phyloP scores from a whole-genome alignment of 2,113 vertebrate genomes.

The Ascaphus truei region DNA sequence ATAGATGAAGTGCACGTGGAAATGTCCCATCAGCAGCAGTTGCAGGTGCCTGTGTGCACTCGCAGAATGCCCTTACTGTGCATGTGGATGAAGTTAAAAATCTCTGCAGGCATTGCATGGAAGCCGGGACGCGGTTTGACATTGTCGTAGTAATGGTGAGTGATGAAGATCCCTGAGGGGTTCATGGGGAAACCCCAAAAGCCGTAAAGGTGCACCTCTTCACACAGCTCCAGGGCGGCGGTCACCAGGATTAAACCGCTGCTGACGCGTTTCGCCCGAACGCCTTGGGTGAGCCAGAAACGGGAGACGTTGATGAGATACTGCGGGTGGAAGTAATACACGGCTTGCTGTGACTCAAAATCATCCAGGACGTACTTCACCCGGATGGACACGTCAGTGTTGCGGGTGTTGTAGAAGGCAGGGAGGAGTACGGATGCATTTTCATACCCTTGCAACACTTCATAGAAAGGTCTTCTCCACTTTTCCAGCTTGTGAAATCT shows the following conservation, averaged over 20 bases:
- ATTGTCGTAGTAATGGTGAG: constrained; percentile 97
- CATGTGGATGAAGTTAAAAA: constrained; percentile 95
- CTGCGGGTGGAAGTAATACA: constrained; percentile 94
- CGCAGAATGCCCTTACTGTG: constrained; percentile 89
- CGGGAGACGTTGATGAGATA: constrained; percentile 92
- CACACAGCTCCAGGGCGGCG: constrained; percentile 89
- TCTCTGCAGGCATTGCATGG: constrained; percentile 95
- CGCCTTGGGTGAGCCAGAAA: constrained; percentile 90
- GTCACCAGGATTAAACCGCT: constrained; percentile 93
- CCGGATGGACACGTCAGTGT: constrained; percentile 91
- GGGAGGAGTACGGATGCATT: constrained; percentile 92
- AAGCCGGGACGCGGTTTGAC: constrained; percentile 96
- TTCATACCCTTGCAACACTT: constrained; percentile 84
- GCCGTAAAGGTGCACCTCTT: constrained; percentile 95
- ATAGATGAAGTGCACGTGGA: background rate
- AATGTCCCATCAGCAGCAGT: constrained; percentile 63
- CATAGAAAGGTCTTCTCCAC: constrained; percentile 91
- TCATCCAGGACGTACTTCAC: constrained; percentile 95
- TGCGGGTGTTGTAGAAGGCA: constrained; percentile 94
- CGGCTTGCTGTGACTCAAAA: constrained; percentile 79
- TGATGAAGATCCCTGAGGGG: constrained; percentile 88
- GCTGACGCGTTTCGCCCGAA: constrained; percentile 88
- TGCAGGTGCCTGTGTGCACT: constrained; percentile 83
- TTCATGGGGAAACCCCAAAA: constrained; percentile 98
- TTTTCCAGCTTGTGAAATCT: constrained; percentile 97